Evolutionary conservation across 2,113 vertebrate species (phyloP).

Genomic region (Cephalopterus ornatus): DNA sequence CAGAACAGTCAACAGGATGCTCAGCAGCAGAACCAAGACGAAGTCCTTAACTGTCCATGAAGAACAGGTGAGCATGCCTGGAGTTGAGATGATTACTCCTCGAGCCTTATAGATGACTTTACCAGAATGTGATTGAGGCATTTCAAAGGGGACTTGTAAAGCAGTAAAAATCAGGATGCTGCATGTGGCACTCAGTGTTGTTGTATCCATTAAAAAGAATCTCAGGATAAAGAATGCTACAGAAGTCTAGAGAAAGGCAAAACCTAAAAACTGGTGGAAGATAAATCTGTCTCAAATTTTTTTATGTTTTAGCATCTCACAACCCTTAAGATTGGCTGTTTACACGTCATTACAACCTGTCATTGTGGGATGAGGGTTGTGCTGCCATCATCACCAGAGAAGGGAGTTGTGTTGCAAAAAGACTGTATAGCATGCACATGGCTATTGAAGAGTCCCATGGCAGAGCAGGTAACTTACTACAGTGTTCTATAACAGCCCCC

Average conservation of each 20-base stretch:
- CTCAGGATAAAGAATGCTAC: background rate
- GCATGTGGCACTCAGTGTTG: background rate
- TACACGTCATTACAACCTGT: background rate
- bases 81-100: background rate
- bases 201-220: background rate
- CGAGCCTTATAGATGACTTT: background rate
- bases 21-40: background rate
- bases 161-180: background rate
- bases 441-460: background rate
- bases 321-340: background rate
- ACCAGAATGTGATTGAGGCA: background rate
- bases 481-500: background rate
- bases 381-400: background rate
- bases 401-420: background rate
- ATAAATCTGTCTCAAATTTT: background rate
- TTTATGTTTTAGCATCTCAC: background rate
- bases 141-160: background rate
- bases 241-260: background rate
- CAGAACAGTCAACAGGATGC: background rate
- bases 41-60: background rate
- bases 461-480: background rate
- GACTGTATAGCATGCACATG: fast-evolving
- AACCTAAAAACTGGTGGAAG: background rate
- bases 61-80: background rate
- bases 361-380: background rate